Base-by-base conservation (phyloP, 2,113 vertebrate genomes). In the Cyprinodon brontotheroides region DNA sequence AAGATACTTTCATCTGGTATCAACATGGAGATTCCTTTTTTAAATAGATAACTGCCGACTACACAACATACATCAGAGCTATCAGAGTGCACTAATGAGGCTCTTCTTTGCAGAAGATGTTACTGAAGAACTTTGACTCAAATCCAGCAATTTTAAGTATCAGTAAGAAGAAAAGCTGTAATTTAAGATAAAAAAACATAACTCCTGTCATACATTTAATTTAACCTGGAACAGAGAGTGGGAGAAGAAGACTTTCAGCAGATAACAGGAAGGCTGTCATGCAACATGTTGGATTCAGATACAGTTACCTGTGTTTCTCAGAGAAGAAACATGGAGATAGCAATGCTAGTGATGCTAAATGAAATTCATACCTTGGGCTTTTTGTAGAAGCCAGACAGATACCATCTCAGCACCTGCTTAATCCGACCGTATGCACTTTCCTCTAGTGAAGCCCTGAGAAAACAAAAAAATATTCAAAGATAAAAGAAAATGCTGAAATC, bases 381-480 rank as follows among this genome's bases (percentile, higher is more conserved):
- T 91, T 97, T 97, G 90, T 97, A 98, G 94, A 98, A 98, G 81
- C 97, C 97, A 0, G 97, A 98, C 86, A 98, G 89, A 84, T 98
- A 98, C 97, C 97, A 98, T 45, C 90, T 93, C 77, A 98, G 80
- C 47, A 98, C 95, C 48, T 96, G 96, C 88, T 98, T 97, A 47
- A 98, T 95, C 59, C 97, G 95, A 72, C 91, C 79, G 78, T 97
- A 98, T 0, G 97, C 89, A 62, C 94, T 94, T 6, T 97, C 96
- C 89, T 97, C 95, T 62, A 91, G 79, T 0, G 90, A 94, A 0
- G 96, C 97, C 90, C 97, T 86, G 75, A 22, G 14, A 20, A 29
- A 65, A 29, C 29, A 59, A 13, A 17, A 47, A 66, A 7, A 45
- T 47, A 4, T 0, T 48, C 2, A 70, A 2, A 74, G 9, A 7